Conservation (phyloP, 2,888 invertebrate species). For the Calliphora vomitoria region DNA sequence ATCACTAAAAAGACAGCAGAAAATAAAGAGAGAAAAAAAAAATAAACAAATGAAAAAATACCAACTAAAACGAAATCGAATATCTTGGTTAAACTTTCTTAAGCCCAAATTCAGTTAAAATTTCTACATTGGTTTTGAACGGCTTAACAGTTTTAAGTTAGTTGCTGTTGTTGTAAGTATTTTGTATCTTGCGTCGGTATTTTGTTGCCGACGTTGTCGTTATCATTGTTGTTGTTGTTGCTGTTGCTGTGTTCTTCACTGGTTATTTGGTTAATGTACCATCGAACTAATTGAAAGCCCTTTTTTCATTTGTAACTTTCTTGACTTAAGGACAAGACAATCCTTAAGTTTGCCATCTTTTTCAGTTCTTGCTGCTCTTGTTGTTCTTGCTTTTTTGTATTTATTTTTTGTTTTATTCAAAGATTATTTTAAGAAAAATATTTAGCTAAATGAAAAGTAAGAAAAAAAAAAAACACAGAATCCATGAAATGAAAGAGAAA, state of each 20-base stretch:
- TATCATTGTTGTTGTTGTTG: conserved; percentile 64
- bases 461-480: conserved; percentile 20
- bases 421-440: conserved; percentile 52
- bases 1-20: not conserved
- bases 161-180: not conserved
- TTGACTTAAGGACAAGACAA: conserved; percentile 64
- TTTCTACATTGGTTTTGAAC: conserved; percentile 51
- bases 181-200: conserved; percentile 16
- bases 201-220: conserved; percentile 66
- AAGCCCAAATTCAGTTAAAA: conserved; percentile 55
- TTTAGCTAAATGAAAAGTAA: conserved; percentile 43
- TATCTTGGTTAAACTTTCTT: conserved; percentile 48
- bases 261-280: conserved; percentile 68
- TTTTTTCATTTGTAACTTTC: conserved; percentile 73
- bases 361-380: not conserved
- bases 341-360: conserved; percentile 51
- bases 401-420: conserved; percentile 52
- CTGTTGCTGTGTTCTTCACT: conserved; percentile 42
- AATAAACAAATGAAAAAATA: not conserved
- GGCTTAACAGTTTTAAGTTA: conserved; percentile 59
- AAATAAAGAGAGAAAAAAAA: not conserved
- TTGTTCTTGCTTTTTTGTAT: conserved; percentile 1
- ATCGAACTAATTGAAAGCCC: conserved; percentile 79
- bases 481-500: conserved; percentile 37
- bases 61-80: conserved; percentile 40